A percentile compares a stretch with the other conserved stretches of the same genome.
Evolutionary conservation across 2,888 invertebrate genomes (phyloP).

Genomic region (Andrena bicolor): DNA sequence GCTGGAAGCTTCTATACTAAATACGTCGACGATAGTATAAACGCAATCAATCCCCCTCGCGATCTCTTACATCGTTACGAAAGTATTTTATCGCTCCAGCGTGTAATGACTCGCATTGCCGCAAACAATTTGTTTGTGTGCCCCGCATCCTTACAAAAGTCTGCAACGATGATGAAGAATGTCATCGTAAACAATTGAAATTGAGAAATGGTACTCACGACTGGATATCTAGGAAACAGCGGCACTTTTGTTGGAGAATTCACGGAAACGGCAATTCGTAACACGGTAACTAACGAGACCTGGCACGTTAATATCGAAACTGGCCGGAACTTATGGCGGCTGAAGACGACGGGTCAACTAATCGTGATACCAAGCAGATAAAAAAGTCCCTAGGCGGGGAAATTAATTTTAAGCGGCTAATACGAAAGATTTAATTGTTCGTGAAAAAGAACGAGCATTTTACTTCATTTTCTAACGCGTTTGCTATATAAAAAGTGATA

Average conservation of each 20-base stretch:
- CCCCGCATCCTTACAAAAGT: conserved; percentile 15
- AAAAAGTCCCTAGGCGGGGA: conserved; percentile 33
- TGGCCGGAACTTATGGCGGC: conserved; percentile 47
- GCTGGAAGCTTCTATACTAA: background rate
- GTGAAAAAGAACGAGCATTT: background rate
- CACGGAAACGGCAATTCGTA: conserved; percentile 18
- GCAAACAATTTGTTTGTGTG: conserved; percentile 5
- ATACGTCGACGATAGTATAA: background rate
- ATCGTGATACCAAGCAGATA: conserved; percentile 7
- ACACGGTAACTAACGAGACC: conserved; percentile 25
- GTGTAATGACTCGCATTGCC: conserved; percentile 7
- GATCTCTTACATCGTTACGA: background rate
- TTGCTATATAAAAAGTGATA: background rate
- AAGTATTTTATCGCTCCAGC: background rate
- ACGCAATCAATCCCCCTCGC: background rate
- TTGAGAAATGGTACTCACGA: conserved; percentile 49
- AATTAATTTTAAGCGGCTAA: background rate
- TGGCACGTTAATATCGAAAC: conserved; percentile 45
- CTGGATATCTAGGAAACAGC: conserved; percentile 35
- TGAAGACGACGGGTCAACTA: conserved; percentile 29
- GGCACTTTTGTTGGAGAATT: conserved; percentile 19
- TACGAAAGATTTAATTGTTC: background rate
- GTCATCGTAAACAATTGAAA: conserved; percentile 7
- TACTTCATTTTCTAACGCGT: background rate
- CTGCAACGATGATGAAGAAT: conserved; percentile 6